Evolutionary conservation across 1,140 invertebrate genomes (phyloP), one percentile per base, ranked within the genome.

Genomic region (Procambarus virginalis): DNA sequence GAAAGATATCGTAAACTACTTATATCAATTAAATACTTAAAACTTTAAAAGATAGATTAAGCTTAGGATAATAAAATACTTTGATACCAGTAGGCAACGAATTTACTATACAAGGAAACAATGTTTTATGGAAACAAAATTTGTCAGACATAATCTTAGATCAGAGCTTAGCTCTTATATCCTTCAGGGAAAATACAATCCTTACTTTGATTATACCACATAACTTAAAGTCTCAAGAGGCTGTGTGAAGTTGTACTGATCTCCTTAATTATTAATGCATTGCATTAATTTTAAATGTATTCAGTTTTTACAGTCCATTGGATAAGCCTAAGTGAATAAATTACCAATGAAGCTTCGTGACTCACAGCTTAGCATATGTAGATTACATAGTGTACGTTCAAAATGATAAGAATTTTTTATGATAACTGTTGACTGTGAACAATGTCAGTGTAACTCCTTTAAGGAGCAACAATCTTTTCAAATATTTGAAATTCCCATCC

Each of bases 101-200:
- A 85, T 85, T 85, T 85, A 85, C 84, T 85, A 76, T 85, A 76
- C 84, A 76, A 77, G 70, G 84, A 85, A 85, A 85, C 75, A 85
- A 77, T 85, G 84, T 46, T 85, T 34, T 85, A 77, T 55, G n/a
- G 84, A 60, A 85, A 85, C 84, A 85, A 73, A 85, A 85, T 77
- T 70, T 77, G 73, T 77, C 34, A 77, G 49, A 51, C 75, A 85
- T 85, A 77, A 85, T 51, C 73, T 85, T 76, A 49, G 14, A 34
- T 20, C 34, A 55, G 75, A 85, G 75, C 70, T 82, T 68, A 82
- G 68, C 22, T 55, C 58, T 82, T 55, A 82, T 46, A 48, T 68
- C 68, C 58, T 20, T 68, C 68, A n/a, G 34, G 34, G 60, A 12
- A 55, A 55, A 17, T 82, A 82, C 80, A 82, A 55, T 60, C 79